Evolutionary conservation across 30 jellyfish, hydroid and myxozoan genomes (phyloP), one percentile per base, ranked within the genome.

Genomic region (Hydra vulgaris): DNA sequence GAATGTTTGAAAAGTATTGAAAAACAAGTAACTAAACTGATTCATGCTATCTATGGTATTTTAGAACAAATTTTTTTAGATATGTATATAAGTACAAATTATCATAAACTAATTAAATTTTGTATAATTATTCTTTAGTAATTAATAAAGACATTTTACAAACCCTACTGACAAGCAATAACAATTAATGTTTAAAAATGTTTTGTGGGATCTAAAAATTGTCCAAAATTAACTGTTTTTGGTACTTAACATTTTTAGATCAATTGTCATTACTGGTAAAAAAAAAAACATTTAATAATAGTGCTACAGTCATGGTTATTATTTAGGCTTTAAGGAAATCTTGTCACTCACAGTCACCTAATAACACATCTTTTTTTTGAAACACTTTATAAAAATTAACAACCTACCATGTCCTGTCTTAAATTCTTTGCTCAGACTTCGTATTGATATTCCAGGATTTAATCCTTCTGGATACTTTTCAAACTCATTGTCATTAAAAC

Each of bases 401-500:
- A n/a, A n/a, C n/a, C n/a, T n/a, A 90, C 97, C 97, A 66, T 88
- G 25, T 5, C 73, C 87, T 12, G 89, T 70, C 26, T 79, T 67
- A 66, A 90, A 90, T 25, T 4, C 68, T 61, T 90, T 90, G 53
- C 72, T 68, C 53, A 90, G 74, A 68, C 79, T 79, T 52, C 20
- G 71, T 23, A 90, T 85, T 8, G 54, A 81, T 1, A 90, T 90
- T 24, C 97, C 97, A 66, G 97, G 86, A 61, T 74, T 81, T 21
- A 90, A 87, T 17, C 90, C 90, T 27, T 26, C 77, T 18, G 97
- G 95, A 5, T 85, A 94, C 68, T 83, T 85, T 55, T 90, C 97
- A 40, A 40, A 89, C 20, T 77, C 89, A 40, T 40, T 40, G 61
- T 12, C 5, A 40, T 40, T 15, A 21, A 3, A 15, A 19, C 7